These are phyloP conservation scores for Cheilosia grossa DNA, from an alignment of 2,888 invertebrate genomes.

Conservation along the genomic window DNA sequence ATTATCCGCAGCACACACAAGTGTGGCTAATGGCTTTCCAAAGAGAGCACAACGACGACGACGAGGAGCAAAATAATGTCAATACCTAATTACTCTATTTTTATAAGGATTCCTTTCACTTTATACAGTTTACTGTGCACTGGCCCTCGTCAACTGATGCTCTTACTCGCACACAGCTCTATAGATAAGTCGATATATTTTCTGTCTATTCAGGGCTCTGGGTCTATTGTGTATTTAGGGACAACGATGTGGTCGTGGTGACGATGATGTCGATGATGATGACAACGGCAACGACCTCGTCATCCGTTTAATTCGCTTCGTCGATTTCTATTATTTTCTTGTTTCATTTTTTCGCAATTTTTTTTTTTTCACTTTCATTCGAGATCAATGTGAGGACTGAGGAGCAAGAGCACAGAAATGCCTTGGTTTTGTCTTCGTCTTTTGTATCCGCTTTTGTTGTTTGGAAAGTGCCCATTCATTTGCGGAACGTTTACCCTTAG, in stretches of 20 bases:
- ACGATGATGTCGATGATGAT: slow-evolving; percentile 35
- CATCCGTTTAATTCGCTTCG: slow-evolving; percentile 64
- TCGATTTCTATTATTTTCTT: slow-evolving; percentile 26
- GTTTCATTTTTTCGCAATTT: neutral
- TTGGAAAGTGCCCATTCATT: slow-evolving; percentile 39
- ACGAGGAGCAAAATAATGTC: slow-evolving; percentile 56
- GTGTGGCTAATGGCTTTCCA: slow-evolving; percentile 33
- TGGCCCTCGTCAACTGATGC: neutral
- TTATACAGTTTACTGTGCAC: neutral
- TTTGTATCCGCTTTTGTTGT: slow-evolving; percentile 9
- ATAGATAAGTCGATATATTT: slow-evolving; percentile 52
- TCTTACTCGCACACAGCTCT: neutral
- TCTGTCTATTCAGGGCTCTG: slow-evolving; percentile 41
- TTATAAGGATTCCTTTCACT: slow-evolving; percentile 68
- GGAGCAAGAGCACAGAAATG: slow-evolving; percentile 8
- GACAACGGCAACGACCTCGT: slow-evolving; percentile 33
- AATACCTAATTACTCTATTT: slow-evolving; percentile 74
- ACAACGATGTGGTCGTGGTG: slow-evolving; percentile 34
- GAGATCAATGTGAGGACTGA: slow-evolving; percentile 34
- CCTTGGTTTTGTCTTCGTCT: slow-evolving; percentile 15
- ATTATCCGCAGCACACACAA: slow-evolving; percentile 11
- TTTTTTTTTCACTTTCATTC: slow-evolving; percentile 52
- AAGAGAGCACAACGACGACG: slow-evolving; percentile 1
- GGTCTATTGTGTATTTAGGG: slow-evolving; percentile 23
- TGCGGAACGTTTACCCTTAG: slow-evolving; percentile 48